Evolutionary conservation across 2,888 invertebrate genomes (phyloP).

Genomic region (Dilophus febrilis): DNA sequence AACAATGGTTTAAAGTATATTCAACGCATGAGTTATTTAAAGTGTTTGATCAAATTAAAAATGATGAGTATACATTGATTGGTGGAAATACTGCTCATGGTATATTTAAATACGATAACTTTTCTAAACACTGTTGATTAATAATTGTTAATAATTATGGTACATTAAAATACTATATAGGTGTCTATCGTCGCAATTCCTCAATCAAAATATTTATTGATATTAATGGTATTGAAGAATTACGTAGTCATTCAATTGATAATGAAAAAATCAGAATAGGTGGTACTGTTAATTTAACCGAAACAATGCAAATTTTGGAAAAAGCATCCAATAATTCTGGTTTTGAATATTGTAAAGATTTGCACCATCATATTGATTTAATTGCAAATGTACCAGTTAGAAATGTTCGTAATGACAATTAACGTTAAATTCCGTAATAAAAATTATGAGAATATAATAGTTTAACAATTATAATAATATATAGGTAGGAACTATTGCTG

Average conservation of each 20-base stretch:
- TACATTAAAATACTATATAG: too few relatives aligned
- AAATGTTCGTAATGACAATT: conserved; percentile 40
- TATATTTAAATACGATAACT: conserved; percentile 10
- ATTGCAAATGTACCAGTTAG: conserved; percentile 49
- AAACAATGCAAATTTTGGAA: conserved; percentile 33
- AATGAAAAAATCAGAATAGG: conserved; percentile 24
- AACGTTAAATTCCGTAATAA: conserved; percentile 50
- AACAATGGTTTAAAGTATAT: conserved; percentile 40
- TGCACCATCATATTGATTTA: conserved; percentile 38
- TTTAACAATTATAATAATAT: too few relatives aligned
- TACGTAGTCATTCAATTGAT: conserved; percentile 24
- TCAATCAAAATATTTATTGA: conserved; percentile 41
- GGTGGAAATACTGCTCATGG: conserved; percentile 60
- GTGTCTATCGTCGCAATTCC: conserved; percentile 30
- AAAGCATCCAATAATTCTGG: conserved; percentile 23
- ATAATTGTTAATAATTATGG: too few relatives aligned
- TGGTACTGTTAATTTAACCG: conserved; percentile 35
- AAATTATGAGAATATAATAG: conserved; percentile 40
- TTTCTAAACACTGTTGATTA: too few relatives aligned
- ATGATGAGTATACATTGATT: conserved; percentile 39
- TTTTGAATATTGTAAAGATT: conserved; percentile 35
- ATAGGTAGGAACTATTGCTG: conserved; percentile 47
- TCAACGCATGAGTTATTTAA: conserved; percentile 38
- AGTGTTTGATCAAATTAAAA: conserved; percentile 32
- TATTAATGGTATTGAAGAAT: conserved; percentile 37